Base-by-base conservation (phyloP, 2,888 invertebrate species). In the Spialia ferax region DNA sequence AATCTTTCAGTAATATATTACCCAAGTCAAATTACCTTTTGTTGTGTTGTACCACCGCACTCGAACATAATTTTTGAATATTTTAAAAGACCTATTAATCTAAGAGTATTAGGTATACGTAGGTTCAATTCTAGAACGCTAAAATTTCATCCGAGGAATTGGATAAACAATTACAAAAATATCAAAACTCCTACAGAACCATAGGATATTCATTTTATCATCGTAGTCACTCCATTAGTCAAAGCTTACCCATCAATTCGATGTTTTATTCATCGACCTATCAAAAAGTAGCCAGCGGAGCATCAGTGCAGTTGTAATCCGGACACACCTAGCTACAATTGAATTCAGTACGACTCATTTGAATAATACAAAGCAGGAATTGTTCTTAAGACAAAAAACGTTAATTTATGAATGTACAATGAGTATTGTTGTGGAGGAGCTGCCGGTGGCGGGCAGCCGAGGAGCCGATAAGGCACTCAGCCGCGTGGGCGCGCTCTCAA, bases 401-500 rank as follows among this genome's bases (percentile, higher is more conserved):
- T 74, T 76, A 79, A 79, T 79, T 75, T 78, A 77, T 75, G 77
- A 75, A 73, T 78, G 79, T 77, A 84, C 81, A 82, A 84, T 82
- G 79, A 78, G 82, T 81, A 86, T 87, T 85, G 86, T 85, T 80
- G 76, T 68, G 78, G 74, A 54, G 69, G 74, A 70, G 70, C 70
- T 77, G 79, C 79, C 77, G 81, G 78, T 76, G 79, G 77, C 18
- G 15, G 11, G 32, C 32, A 72, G 38, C 35, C 15, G 50, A 62
- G 52, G 52, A 45, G 45, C 68, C 57, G 87, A 85, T 84, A 87
- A 80, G 81, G 78, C 78, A 57, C 79, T 72, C 69, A 76, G 76
- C 75, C 71, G 92, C 92, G 91, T 92, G 90, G 93, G 93, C 88
- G 88, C 84, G 75, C 84, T 80, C 88, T 93, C 91, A 93, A 93